Evolutionary conservation across 2,113 vertebrate genomes (phyloP).

Genomic region (Synodontis membranacea): DNA sequence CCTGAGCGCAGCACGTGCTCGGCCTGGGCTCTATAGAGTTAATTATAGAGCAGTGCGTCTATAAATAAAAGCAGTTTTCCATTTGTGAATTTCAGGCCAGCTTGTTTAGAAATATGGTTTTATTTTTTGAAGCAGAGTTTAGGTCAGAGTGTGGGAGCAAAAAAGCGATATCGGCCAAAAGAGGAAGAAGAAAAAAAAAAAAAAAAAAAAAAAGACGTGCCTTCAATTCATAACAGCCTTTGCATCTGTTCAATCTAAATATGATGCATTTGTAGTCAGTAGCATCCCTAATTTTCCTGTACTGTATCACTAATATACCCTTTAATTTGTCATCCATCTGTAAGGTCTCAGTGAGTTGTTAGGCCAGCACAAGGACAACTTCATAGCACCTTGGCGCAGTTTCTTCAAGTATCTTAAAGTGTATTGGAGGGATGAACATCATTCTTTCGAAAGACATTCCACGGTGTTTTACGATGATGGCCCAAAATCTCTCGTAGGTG

Average conservation of each 20-base stretch:
- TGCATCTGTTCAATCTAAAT: background rate
- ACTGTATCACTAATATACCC: too few species aligned
- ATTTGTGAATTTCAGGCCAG: background rate
- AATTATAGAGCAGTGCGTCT: background rate
- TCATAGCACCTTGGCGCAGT: background rate
- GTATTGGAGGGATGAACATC: background rate
- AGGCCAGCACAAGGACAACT: background rate
- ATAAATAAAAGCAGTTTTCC: background rate
- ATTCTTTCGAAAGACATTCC: background rate
- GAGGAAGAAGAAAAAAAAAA: too few species aligned
- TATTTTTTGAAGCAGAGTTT: background rate
- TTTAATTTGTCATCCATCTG: background rate
- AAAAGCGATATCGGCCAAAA: background rate
- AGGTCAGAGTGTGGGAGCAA: background rate
- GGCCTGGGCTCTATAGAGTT: background rate
- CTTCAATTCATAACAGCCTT: background rate
- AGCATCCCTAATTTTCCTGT: too few species aligned
- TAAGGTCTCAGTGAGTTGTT: background rate
- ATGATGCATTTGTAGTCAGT: background rate
- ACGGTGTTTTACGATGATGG: background rate
- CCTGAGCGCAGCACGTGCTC: background rate
- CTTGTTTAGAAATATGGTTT: background rate
- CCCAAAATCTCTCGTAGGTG: background rate
- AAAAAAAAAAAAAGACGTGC: background rate
- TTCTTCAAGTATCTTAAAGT: background rate